Evolutionary conservation across 2,888 invertebrate genomes (phyloP).

Genomic region (Drosophila neotestacea): DNA sequence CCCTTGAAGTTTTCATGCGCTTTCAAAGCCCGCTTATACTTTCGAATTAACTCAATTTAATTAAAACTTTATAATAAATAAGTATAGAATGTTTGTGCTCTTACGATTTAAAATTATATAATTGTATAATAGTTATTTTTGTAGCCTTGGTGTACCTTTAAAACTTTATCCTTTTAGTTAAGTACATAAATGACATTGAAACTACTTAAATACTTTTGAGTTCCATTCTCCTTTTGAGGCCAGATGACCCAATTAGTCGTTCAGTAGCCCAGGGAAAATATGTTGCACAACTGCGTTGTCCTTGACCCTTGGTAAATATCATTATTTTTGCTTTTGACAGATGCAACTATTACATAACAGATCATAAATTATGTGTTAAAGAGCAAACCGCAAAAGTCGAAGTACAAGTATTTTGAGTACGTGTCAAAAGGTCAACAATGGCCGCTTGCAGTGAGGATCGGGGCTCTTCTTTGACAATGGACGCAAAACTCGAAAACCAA

Average conservation of each 20-base stretch:
- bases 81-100: too few species aligned
- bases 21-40: too few species aligned
- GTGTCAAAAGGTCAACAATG: constrained; percentile 74
- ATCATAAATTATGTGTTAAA: constrained; percentile 62
- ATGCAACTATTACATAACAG: constrained; percentile 65
- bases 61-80: not conserved
- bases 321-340: constrained; percentile 18
- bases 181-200: not conserved
- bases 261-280: constrained; percentile 21
- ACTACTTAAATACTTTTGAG: not conserved
- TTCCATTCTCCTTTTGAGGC: not conserved
- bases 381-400: constrained; percentile 48
- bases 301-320: constrained; percentile 32
- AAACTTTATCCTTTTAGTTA: not conserved
- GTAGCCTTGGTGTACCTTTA: not conserved
- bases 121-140: too few species aligned
- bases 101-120: too few species aligned
- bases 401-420: constrained; percentile 47
- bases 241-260: constrained; percentile 8
- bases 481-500: constrained; percentile 63
- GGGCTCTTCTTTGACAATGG: constrained; percentile 47
- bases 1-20: too few species aligned
- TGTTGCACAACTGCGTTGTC: constrained; percentile 25
- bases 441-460: constrained; percentile 64
- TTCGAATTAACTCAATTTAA: too few species aligned